phyloP scores from a whole-genome alignment of 2,888 invertebrate genomes.

The Elegia similella region DNA sequence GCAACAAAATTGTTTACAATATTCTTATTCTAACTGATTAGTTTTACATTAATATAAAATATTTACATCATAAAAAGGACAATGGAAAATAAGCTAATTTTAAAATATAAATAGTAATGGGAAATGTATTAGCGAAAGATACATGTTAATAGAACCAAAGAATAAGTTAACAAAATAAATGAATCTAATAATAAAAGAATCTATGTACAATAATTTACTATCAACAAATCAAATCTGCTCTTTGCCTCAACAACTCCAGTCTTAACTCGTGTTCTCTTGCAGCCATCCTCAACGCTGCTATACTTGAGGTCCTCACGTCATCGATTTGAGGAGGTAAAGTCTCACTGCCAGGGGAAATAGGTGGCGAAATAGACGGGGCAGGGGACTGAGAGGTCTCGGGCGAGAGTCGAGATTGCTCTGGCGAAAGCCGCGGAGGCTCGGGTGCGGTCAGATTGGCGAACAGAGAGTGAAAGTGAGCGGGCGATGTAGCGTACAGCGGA shows the following conservation, averaged over 20 bases:
- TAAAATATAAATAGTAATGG: neutral
- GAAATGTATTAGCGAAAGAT: neutral
- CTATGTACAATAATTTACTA: constrained; percentile 13
- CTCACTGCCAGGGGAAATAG: constrained; percentile 74
- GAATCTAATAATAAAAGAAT: neutral
- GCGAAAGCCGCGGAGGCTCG: constrained; percentile 60
- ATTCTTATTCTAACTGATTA: neutral
- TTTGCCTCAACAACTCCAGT: constrained; percentile 90
- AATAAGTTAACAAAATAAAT: constrained; percentile 12
- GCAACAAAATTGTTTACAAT: neutral
- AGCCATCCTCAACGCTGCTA: constrained; percentile 91
- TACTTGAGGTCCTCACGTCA: constrained; percentile 92
- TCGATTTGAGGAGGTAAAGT: constrained; percentile 73
- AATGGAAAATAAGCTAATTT: neutral
- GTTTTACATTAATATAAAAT: neutral
- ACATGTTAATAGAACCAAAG: neutral
- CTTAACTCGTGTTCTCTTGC: constrained; percentile 94
- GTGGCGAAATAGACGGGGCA: constrained; percentile 74
- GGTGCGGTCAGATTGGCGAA: constrained; percentile 89
- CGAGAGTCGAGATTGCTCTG: constrained; percentile 53
- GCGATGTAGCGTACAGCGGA: constrained; percentile 70
- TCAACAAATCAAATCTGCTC: constrained; percentile 77
- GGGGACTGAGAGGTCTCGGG: constrained; percentile 42
- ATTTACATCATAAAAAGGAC: neutral
- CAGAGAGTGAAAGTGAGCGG: constrained; percentile 90